phyloP scores from a whole-genome alignment of 2,888 invertebrate genomes.

The Megalurothrips usitatus region DNA sequence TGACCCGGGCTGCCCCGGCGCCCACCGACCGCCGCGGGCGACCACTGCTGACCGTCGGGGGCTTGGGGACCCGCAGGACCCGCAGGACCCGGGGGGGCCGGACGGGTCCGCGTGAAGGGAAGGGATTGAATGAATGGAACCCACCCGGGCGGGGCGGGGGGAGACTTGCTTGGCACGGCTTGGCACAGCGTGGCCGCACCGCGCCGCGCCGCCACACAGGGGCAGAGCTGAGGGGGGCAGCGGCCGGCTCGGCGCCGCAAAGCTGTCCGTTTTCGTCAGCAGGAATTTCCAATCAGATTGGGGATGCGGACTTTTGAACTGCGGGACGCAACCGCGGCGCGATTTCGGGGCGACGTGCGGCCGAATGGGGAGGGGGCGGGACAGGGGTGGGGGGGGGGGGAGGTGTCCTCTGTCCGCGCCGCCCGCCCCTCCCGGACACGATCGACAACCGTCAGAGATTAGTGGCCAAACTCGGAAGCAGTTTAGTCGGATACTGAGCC shows the following conservation, averaged over 20 bases:
- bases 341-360: no score
- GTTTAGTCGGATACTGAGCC: no score
- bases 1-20: no score
- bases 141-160: neutral
- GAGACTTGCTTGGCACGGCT: neutral
- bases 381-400: no score
- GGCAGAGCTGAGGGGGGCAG: neutral
- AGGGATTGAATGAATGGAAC: neutral
- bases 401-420: no score
- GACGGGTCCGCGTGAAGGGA: neutral
- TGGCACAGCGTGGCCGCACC: neutral
- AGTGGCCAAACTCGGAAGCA: neutral
- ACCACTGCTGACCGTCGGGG: neutral
- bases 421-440: neutral
- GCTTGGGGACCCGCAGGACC: neutral
- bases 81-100: neutral
- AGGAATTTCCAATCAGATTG: conserved; percentile 1
- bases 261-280: neutral
- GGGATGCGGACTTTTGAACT: conserved; percentile 6
- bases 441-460: neutral
- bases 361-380: no score
- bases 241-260: conserved; percentile 1
- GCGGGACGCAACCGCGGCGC: neutral
- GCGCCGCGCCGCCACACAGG: neutral
- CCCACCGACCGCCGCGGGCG: neutral